These are phyloP conservation scores for Hofmannophila pseudospretella DNA, from an alignment of 2,888 invertebrate genomes.

Conservation along the genomic window DNA sequence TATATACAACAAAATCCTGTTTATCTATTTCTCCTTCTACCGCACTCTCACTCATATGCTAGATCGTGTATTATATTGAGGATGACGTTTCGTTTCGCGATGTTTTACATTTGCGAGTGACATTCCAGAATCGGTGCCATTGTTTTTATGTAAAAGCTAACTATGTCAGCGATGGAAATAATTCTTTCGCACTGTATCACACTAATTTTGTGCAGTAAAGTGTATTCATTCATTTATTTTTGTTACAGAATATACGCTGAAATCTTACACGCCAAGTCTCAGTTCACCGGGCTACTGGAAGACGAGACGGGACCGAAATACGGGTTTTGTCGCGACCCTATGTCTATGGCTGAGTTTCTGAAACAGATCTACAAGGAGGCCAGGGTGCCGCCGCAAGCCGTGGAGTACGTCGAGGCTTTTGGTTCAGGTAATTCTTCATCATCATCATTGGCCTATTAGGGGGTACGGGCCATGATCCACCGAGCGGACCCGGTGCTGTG, in stretches of 20 bases:
- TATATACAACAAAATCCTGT: no score
- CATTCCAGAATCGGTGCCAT: conserved; percentile 87
- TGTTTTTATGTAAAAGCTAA: conserved; percentile 79
- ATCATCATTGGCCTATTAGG: no score
- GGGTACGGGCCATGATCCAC: no score
- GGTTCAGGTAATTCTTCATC: conserved; percentile 86
- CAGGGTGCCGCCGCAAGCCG: conserved; percentile 78
- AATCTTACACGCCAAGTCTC: conserved; percentile 82
- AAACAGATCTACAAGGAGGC: conserved; percentile 79
- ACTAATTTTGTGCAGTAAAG: no score
- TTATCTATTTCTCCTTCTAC: no score
- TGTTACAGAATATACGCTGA: conserved; percentile 80
- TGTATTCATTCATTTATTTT: neutral
- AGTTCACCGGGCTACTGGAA: conserved; percentile 58
- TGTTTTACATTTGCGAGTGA: no score
- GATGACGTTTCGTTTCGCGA: conserved; percentile 87
- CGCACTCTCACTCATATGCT: no score
- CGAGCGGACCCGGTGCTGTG: no score
- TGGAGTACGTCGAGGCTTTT: conserved; percentile 91
- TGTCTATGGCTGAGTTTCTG: conserved; percentile 63
- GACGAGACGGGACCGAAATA: conserved; percentile 72
- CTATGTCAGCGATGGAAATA: conserved; percentile 72
- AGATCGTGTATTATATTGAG: no score
- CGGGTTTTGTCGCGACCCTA: conserved; percentile 75
- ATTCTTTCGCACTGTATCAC: no score